Evolutionary conservation across 2,113 vertebrate genomes (phyloP).

Genomic region (Sterrhoptilus dennistouni): DNA sequence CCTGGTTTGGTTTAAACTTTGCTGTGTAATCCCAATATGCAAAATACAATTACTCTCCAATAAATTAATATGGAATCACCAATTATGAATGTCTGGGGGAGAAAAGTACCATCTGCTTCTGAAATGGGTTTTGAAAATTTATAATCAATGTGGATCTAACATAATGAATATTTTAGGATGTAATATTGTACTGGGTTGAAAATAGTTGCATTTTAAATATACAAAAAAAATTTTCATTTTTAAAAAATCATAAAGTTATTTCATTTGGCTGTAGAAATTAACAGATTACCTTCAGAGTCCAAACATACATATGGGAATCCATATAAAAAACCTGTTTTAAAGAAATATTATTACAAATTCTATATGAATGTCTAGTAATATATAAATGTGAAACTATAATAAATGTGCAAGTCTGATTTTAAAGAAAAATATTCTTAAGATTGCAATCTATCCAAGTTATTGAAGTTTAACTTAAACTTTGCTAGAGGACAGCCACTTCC

Average conservation of each 20-base stretch:
- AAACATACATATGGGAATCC: background rate
- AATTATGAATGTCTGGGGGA: rapidly evolving
- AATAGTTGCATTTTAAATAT: background rate
- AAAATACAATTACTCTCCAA: background rate
- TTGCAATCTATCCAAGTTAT: background rate
- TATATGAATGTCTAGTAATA: background rate
- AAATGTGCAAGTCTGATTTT: background rate
- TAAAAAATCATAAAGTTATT: background rate
- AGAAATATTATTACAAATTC: background rate
- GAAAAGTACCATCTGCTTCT: background rate
- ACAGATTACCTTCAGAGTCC: background rate
- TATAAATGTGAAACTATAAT: background rate
- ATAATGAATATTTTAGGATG: background rate
- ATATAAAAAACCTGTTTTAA: background rate
- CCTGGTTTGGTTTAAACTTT: background rate
- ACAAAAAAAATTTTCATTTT: background rate
- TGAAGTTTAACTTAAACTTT: background rate
- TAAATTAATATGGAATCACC: background rate
- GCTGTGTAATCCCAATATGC: background rate
- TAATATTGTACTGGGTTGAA: background rate
- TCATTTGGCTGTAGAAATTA: background rate
- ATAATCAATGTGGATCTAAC: background rate
- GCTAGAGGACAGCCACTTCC: background rate
- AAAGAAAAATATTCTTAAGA: background rate
- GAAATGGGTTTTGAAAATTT: background rate